phyloP scores from a whole-genome alignment of 2,888 invertebrate genomes.

The Xylocampa areola region DNA sequence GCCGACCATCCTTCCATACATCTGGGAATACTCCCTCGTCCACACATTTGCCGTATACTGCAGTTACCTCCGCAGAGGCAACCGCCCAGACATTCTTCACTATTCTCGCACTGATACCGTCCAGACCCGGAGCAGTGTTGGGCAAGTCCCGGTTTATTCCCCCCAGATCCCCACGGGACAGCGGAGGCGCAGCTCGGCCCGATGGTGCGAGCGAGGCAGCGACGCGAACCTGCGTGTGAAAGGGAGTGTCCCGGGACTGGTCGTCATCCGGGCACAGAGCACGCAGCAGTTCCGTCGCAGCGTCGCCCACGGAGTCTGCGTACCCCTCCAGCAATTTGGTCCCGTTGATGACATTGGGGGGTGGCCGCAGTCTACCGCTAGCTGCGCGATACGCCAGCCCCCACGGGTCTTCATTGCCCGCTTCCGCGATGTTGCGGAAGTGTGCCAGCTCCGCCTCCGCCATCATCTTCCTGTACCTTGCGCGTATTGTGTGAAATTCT shows the following conservation, averaged over 20 bases:
- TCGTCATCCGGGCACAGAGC: no score
- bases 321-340: constrained; percentile 6
- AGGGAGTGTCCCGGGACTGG: constrained; percentile 49
- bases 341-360: constrained; percentile 42
- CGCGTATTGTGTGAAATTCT: background rate
- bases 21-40: background rate
- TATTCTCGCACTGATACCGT: constrained; percentile 15
- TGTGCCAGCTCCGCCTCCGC: background rate
- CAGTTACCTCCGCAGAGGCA: constrained; percentile 7
- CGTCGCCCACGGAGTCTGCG: background rate
- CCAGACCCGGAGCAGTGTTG: constrained; percentile 40
- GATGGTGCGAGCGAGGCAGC: constrained; percentile 43
- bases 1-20: constrained; percentile 42
- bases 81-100: constrained; percentile 4
- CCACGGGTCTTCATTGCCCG: constrained; percentile 31
- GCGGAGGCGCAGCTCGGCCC: constrained; percentile 32
- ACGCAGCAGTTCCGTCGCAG: constrained; percentile 34
- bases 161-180: constrained; percentile 10
- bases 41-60: constrained; percentile 14
- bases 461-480: background rate
- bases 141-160: constrained; percentile 47
- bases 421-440: background rate
- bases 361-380: constrained; percentile 42
- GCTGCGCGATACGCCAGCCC: constrained; percentile 51
- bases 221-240: constrained; percentile 48